Evolutionary conservation across 2,113 vertebrate species (phyloP).

Genomic region (Rhegmatorhina hoffmannsi): DNA sequence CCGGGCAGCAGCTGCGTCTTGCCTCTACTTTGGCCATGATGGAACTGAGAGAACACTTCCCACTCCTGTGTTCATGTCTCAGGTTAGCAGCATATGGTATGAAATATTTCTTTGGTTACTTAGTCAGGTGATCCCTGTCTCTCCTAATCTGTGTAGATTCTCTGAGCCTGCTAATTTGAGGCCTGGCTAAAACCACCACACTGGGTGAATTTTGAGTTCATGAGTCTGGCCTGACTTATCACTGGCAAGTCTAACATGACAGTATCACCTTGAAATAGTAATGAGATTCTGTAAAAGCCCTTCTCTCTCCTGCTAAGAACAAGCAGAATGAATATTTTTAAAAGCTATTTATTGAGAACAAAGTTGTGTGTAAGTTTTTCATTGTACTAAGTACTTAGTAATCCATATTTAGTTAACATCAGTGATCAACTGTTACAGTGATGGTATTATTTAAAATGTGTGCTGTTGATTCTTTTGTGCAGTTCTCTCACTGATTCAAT

Average conservation of each 20-base stretch:
- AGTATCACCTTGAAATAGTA: not conserved
- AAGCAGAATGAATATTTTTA: not conserved
- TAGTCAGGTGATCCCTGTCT: too few species aligned
- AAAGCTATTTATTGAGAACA: not conserved
- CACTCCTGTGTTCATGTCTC: too few species aligned
- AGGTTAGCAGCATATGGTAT: too few species aligned
- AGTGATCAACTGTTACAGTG: not conserved
- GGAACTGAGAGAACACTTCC: too few species aligned
- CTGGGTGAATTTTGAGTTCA: not conserved
- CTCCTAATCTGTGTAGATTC: too few species aligned
- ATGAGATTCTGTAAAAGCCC: not conserved
- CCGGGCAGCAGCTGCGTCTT: too few species aligned
- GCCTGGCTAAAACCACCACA: too few species aligned
- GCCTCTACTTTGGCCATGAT: too few species aligned
- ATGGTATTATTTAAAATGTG: not conserved
- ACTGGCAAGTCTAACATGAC: not conserved
- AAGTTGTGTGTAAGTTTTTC: not conserved
- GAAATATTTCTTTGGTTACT: too few species aligned
- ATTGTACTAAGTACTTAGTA: not conserved
- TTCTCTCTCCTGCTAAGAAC: not conserved
- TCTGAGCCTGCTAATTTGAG: too few species aligned
- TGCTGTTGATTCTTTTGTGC: not conserved
- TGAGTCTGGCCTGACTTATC: not conserved
- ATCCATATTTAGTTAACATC: not conserved
- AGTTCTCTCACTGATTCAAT: not conserved